Base-by-base conservation (phyloP, 2,888 invertebrate genomes). In the Schizaphis graminum region DNA sequence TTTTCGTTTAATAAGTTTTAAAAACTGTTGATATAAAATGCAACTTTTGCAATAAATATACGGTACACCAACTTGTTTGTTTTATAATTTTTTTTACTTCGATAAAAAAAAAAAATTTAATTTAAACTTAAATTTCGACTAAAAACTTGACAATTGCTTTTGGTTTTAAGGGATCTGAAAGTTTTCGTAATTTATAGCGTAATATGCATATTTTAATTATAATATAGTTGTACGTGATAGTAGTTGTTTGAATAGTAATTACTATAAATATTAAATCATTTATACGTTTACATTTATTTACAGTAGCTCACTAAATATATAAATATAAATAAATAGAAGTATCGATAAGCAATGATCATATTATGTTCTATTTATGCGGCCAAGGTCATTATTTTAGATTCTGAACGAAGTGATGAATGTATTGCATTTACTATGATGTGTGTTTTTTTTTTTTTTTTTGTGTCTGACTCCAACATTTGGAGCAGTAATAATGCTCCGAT, bases 1-100 rank as follows among this genome's bases (percentile, higher is more conserved):
- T 35, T 90, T 67, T 47, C 13, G 21, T 90, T 90, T 90, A 90
- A 90, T 67, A 47, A 61, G 90, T 90, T 90, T 90, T 90, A 35
- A 7, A 47, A 67, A 47, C 57, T n/a, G 90, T 77, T 67, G 49
- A 77, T 90, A 67, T 90, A 77, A 90, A 67, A 90, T 67, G n/a
- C 49, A 90, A 90, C 90, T 67, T 90, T 90, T 0, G 67, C 67
- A 49, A 67, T 67, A 90, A 90, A 90, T 88, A 88, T 88, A 35
- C 35, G 35, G 35, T 88, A 53, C 35, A 53, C 49, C 53, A 35
- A 88, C 53, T 53, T 35, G 88, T 88, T 88, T 53, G 53, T 88
- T 49, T 88, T n/a, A 49, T 35, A 88, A 53, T 53, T 53, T 53
- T 88, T 88, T 88, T 88, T 88, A 53, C 53, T 53, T 35, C 53